Evolutionary conservation across 2,113 vertebrate genomes (phyloP).

Genomic region (Nothobranchius furzeri): DNA sequence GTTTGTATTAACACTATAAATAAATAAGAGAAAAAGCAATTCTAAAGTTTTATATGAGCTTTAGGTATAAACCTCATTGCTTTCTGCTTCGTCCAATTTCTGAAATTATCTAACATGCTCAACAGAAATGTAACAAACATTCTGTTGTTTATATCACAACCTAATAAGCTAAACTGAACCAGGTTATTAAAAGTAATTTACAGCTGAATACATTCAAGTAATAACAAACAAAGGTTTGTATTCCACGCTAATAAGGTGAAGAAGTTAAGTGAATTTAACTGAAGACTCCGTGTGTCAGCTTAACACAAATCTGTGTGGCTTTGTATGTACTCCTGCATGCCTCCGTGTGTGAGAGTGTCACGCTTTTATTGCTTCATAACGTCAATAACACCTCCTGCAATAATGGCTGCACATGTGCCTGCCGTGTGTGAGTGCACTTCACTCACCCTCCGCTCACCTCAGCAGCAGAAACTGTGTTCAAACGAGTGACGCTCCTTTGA

Average conservation of each 20-base stretch:
- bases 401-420: conserved; percentile 44
- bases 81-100: too few species aligned
- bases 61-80: too few species aligned
- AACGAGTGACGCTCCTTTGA: conserved; percentile 30
- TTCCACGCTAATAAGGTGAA: conserved; percentile 35
- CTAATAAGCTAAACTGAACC: conserved; percentile 8
- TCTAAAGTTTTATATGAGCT: too few species aligned
- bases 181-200: conserved; percentile 21
- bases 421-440: conserved; percentile 41
- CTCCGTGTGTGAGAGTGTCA: conserved; percentile 19
- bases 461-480: conserved; percentile 29
- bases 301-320: conserved; percentile 10
- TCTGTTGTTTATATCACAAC: conserved; percentile 7
- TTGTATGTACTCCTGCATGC: conserved; percentile 2
- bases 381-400: conserved; percentile 45
- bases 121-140: not conserved
- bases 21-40: too few species aligned
- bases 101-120: too few species aligned
- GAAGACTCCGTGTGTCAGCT: not conserved
- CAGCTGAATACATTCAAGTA: conserved; percentile 30
- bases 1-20: too few species aligned
- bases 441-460: conserved; percentile 45
- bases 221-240: conserved; percentile 20
- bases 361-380: conserved; percentile 45
- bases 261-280: not conserved